Percentiles rank a stretch among this genome's conserved stretches.
Conservation (phyloP, 2,888 invertebrate genomes). For the Argyra leucocephala region DNA sequence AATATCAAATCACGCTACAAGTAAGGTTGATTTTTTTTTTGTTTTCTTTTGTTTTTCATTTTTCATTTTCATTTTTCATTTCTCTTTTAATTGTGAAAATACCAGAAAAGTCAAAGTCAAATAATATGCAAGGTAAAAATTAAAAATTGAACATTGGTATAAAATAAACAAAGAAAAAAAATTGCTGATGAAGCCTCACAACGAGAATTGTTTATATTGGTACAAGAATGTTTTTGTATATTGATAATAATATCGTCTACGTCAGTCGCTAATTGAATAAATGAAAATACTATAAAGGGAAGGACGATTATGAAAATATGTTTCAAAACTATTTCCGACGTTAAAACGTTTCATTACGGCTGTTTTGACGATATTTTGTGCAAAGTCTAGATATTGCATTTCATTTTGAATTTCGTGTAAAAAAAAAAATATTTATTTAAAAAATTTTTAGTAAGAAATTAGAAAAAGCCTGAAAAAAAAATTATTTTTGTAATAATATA, state of each 20-base stretch:
- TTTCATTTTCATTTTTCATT: not conserved
- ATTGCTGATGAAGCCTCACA: not conserved
- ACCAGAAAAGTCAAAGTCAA: not conserved
- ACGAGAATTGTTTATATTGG: not conserved
- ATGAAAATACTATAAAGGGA: not conserved
- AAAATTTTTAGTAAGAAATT: too few relatives aligned
- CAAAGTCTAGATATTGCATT: not conserved
- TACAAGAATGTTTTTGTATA: too few relatives aligned
- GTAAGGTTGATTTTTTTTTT: not conserved
- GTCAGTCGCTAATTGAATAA: not conserved
- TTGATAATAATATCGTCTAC: too few relatives aligned
- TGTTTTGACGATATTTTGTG: not conserved
- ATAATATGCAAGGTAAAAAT: not conserved
- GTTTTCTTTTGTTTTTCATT: not conserved
- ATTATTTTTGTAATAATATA: too few relatives aligned
- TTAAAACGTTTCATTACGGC: not conserved
- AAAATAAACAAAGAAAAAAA: not conserved
- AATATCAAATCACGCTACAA: not conserved
- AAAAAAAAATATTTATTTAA: too few relatives aligned
- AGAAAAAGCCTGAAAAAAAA: too few relatives aligned
- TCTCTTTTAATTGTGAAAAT: not conserved
- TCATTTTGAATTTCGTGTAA: too few relatives aligned
- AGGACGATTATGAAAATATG: not conserved
- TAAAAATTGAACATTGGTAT: not conserved
- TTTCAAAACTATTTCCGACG: not conserved